Evolutionary conservation across 2,797 vertebrate genomes (phyloP), one percentile per base, ranked within the genome.

Genomic region (Siniperca scherzeri): DNA sequence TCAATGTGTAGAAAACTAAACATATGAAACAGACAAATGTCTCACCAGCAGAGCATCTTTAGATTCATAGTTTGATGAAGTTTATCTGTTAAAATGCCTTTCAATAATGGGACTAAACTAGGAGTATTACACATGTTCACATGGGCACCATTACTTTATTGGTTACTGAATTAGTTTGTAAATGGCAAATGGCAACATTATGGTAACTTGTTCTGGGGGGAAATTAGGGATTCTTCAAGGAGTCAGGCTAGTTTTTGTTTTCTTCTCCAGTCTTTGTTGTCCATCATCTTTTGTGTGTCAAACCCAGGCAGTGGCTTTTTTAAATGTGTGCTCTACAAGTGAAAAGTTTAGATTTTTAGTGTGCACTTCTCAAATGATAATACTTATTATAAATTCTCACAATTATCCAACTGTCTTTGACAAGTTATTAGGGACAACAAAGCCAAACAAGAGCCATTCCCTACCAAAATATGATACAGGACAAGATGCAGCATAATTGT

Each of bases 401-500:
- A 68, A 77, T 75, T 82, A 62, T 76, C 46, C 46, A 74, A 62
- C 64, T 57, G 50, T 81, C 46, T 81, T 60, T 62, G 76, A 87
- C 36, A 75, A 87, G 67, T 85, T 70, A 62, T 69, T 40, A 70
- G 44, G 50, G 10, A 75, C 38, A 79, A 81, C 70, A 85, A 89
- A 88, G 52, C 61, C 77, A 56, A 86, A 25, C 48, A 74, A 69
- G 70, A 81, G 16, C 56, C 9, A 67, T 78, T 61, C 16, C 60
- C 21, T 40, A 78, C 42, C 77, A 74, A 88, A 90, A 73, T 75
- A 82, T 72, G 46, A 84, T 27, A 44, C 74, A 76, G 36, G 74
- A 78, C 76, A 75, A 86, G 78, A 70, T 81, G 74, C 71, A 83
- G 70, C 17, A 76, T 89, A 82, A 88, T 80, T 85, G 76, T 75